Percentiles rank a stretch among this genome's conserved stretches.
Evolutionary conservation across 1,140 invertebrate species (phyloP).

Genomic region (Drosophila arizonae): DNA sequence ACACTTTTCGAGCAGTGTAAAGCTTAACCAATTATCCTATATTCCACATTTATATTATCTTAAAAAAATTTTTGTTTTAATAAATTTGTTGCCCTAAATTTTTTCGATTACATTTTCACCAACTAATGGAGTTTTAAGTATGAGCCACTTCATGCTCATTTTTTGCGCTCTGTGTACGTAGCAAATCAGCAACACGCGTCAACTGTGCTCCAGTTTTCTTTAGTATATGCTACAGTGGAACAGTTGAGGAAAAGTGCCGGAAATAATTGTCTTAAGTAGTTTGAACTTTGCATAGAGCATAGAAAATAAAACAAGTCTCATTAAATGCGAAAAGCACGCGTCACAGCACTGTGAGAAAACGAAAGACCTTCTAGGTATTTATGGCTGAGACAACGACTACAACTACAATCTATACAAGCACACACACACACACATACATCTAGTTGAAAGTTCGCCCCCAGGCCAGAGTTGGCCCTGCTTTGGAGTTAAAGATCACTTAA

Average conservation of each 20-base stretch:
- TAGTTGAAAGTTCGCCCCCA: conserved; percentile 31
- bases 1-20: no score
- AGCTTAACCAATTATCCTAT: no score
- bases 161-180: conserved; percentile 1
- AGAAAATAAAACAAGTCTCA: conserved; percentile 31
- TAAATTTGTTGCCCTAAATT: no score
- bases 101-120: no score
- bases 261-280: conserved; percentile 78
- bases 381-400: neutral
- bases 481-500: conserved; percentile 62
- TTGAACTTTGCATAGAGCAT: conserved; percentile 62
- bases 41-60: no score
- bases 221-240: neutral
- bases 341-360: neutral
- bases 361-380: conserved; percentile 17
- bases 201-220: conserved; percentile 58
- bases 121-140: no score
- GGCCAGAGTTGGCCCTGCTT: conserved; percentile 41
- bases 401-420: neutral
- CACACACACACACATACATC: no score
- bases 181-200: conserved; percentile 28
- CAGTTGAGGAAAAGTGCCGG: conserved; percentile 68
- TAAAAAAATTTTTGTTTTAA: no score
- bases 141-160: neutral
- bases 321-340: conserved; percentile 15